Evolutionary conservation across 2,888 invertebrate species (phyloP), one percentile per base, ranked within the genome.

Genomic region (Chaetogeoica ovagalla): DNA sequence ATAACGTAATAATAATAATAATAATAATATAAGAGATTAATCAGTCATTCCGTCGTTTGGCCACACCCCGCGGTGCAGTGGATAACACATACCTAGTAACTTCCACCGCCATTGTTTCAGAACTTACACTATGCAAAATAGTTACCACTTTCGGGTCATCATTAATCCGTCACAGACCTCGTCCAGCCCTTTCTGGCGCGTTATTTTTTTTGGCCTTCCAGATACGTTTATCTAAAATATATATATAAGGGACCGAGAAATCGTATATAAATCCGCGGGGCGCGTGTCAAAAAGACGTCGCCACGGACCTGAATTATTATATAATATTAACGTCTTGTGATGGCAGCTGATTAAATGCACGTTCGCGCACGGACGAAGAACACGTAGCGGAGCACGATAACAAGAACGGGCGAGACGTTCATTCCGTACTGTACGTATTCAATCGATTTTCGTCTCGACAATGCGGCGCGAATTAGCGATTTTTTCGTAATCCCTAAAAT

Each of bases 11-110:
- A n/a, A n/a, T n/a, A n/a, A n/a, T n/a, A n/a, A n/a, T n/a, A n/a
- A n/a, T n/a, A n/a, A 70, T 30, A 30, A 30, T 30, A 77, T 77
- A 77, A 62, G 55, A 70, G 52, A 77, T 77, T 77, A 77, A 77
- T 77, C 77, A 77, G 55, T 37, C 52, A 37, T 69, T 30, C 66
- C 52, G 77, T 69, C 77, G 60, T 69, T 77, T 21, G 11, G 52
- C 77, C 70, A 70, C 77, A 70, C 77, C 77, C 70, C 13, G 62
- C 37, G 77, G 62, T 52, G 77, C 15, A 23, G 19, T 62, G 39
- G 70, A 77, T 69, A 77, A 77, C 69, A 13, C 62, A 30, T 30
- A 30, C 30, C 30, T 30, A 30, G 30, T 13, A 21, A 62, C 76
- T 68, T 62, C 77, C 39, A 19, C 21, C 77, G 60, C 69, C 17